Base-by-base conservation (phyloP, 2,888 invertebrate species). In the Cephus pygmeus region DNA sequence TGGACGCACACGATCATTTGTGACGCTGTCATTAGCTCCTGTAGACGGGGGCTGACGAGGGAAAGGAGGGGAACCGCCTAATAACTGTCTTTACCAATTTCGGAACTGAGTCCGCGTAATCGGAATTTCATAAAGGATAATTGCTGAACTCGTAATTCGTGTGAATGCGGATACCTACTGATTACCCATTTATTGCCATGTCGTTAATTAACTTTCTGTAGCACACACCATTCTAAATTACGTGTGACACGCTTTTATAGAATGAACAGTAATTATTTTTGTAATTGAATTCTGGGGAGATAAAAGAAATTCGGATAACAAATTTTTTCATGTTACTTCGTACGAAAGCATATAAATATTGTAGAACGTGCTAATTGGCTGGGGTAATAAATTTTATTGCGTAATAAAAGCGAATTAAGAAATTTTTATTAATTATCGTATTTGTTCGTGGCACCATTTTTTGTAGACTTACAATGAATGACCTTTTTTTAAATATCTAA, bases 21-120 rank as follows among this genome's bases (percentile, higher is more conserved):
- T 85, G 85, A 86, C 87, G 86, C 82, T 84, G 83, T 81, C 81
- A 82, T 84, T 83, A 79, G 77, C 74, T 73, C 79, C 77, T 69
- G 78, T 71, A 68, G 73, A 34, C n/a, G 30, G 34, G 77, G 40
- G 6, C 40, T 56, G 40, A 23, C 15, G 23, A 23, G 40, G 40
- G 40, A 56, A 56, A 56, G 40, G 40, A 56, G 23, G 23, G 23
- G 2, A 30, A 71, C 33, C 31, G 71, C 33, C 71, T 71, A 71
- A 71, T 71, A 15, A 71, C 71, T 71, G 71, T 71, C 31, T 33
- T 71, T 33, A 33, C 31, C 71, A 33, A 71, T 71, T 71, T 33
- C 31, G 31, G 12, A 71, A 71, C 15, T 56, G 4, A 23, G 40
- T 56, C 40, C 40, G 40, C 15, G 40, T 56, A 56, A 56, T 56